Base-by-base conservation (phyloP, 1,140 invertebrate species). In the Diabrotica undecimpunctata region DNA sequence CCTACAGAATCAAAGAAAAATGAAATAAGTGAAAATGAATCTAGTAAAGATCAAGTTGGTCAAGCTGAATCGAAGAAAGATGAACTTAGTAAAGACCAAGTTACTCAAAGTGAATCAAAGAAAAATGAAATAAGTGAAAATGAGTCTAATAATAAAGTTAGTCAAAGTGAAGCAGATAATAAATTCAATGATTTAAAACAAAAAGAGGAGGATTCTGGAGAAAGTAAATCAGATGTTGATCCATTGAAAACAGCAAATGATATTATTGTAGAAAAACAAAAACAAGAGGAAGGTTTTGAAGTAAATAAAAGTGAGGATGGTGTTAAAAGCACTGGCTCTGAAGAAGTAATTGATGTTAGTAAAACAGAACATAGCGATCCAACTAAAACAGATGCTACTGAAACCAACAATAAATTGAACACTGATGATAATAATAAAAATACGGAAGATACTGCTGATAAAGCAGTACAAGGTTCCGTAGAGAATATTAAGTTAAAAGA, bases 121-220 rank as follows among this genome's bases (percentile, higher is more conserved):
- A 52, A 70, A 39, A 10, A 51, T 2, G 61, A 63, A 63, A 12
- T n/a, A 25, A 12, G 1, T 55, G 61, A n/a, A 63, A 56, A 63
- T 25, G 61, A 36, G 2, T 35, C 11, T 14, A 36, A 63, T 5
- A 5, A 51, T 11, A 55, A 14, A 38, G 13, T 35, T 6, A 61
- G 6, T 52, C 41, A 51, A 61, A 10, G 6, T 61, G 6, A 13
- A 11, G 35, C 2, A 14, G 60, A 66, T 41, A 58, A 60, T 54
- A 14, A 61, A 50, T 54, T 37, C 41, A 51, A 64, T 55, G n/a
- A 37, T 25, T 4, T 4, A 4, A 25, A 25, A 25, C 25, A 25
- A 25, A 25, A 25, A 25, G 25, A 25, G 35, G 54, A 55, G 10
- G 54, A 55, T 55, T 13, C 12, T 55, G 13, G 13, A 14, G 13